These are phyloP conservation scores for Acanthosoma haemorrhoidale DNA, from an alignment of 2,888 invertebrate genomes.

Conservation along the genomic window DNA sequence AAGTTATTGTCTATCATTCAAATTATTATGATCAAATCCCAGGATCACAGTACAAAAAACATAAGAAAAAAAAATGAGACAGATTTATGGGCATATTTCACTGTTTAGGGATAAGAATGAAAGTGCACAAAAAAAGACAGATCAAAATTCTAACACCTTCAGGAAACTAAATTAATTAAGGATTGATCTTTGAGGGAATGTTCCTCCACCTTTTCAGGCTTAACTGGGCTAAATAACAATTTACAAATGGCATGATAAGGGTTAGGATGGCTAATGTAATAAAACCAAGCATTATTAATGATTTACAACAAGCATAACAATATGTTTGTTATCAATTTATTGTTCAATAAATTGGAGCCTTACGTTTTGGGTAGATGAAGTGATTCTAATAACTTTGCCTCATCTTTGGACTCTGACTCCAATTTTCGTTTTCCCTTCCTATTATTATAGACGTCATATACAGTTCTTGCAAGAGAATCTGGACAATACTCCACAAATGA, in stretches of 20 bases:
- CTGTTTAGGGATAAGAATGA: no score
- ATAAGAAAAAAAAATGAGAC: no score
- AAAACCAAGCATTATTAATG: not conserved
- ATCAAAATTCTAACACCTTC: no score
- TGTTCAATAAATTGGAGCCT: slow-evolving; percentile 36
- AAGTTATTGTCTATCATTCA: no score
- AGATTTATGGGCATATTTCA: no score
- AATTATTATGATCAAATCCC: no score
- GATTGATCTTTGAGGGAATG: no score
- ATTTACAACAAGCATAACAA: not conserved
- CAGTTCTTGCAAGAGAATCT: slow-evolving; percentile 25
- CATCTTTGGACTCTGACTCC: slow-evolving; percentile 35
- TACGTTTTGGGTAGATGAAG: slow-evolving; percentile 62
- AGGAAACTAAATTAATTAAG: no score
- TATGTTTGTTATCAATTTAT: not conserved
- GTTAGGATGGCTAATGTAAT: not conserved
- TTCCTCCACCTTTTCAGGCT: no score
- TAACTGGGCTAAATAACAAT: not conserved
- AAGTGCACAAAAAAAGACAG: no score
- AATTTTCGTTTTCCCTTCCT: slow-evolving; percentile 36
- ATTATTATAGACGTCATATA: slow-evolving; percentile 30
- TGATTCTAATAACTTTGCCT: slow-evolving; percentile 44
- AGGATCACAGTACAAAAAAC: no score
- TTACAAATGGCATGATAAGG: not conserved
- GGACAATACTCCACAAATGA: slow-evolving; percentile 35